Percentiles rank a stretch among this genome's conserved stretches.
phyloP scores from a whole-genome alignment of 2,797 vertebrate genomes.

The Poecilia picta region DNA sequence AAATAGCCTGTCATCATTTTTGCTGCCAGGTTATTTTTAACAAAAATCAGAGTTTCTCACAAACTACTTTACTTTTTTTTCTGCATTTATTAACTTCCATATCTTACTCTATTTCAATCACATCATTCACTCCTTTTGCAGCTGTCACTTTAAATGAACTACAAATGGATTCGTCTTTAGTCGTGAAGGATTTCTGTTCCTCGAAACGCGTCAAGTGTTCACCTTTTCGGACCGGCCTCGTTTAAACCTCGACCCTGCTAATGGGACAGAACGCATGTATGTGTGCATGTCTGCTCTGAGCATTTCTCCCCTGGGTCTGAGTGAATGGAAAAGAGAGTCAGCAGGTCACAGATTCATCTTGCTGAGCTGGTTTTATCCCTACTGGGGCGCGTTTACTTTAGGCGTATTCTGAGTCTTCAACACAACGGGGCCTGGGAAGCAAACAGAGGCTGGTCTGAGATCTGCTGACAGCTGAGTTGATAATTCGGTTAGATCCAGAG shows the following conservation, averaged over 20 bases:
- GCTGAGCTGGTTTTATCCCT: constrained; percentile 57
- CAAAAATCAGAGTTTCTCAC: not conserved
- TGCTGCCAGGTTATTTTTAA: not conserved
- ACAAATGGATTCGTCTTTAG: no score
- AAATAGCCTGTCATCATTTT: not conserved
- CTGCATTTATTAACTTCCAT: not conserved
- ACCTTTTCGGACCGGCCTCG: not conserved
- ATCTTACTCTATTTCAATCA: not conserved
- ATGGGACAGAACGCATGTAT: constrained; percentile 12
- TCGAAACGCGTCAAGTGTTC: not conserved
- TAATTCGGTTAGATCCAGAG: constrained; percentile 35
- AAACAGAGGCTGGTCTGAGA: constrained; percentile 22
- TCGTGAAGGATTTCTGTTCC: not conserved
- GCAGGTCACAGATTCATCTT: constrained; percentile 48
- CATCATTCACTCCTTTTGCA: not conserved
- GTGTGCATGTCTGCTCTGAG: constrained; percentile 24
- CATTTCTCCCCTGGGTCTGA: constrained; percentile 35
- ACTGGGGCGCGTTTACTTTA: constrained; percentile 56
- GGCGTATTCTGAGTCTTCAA: constrained; percentile 32
- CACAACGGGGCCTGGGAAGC: constrained; percentile 40
- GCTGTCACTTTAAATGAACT: not conserved
- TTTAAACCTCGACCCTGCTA: constrained; percentile 1
- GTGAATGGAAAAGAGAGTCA: constrained; percentile 54
- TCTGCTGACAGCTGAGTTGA: constrained; percentile 36
- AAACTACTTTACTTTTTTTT: not conserved